Base-by-base conservation (phyloP, 2,888 invertebrate species). In the Xiphydria camelus region DNA sequence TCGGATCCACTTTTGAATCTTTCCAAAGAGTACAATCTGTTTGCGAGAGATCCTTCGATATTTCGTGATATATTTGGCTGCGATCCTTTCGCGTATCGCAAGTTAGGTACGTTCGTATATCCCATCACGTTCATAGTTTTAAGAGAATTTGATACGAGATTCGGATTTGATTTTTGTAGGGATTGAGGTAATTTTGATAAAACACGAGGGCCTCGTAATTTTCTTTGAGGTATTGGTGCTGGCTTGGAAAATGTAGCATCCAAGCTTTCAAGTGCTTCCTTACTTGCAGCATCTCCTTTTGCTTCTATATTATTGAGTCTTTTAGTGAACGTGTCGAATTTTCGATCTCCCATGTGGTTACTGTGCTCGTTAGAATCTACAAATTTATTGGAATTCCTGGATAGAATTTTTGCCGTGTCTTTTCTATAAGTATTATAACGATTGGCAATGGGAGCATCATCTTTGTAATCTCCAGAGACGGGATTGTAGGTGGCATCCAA, bases 121-220 rank as follows among this genome's bases (percentile, higher is more conserved):
- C 36, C 53, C 22, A 49, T 53, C 5, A 51, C 41, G 29, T 38
- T 1, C 40, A 37, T 25, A 17, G 54, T 43, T 19, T 61, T 70
- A 19, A 62, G 37, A 1, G 65, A 51, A 29, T 48, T 62, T 2
- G 66, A 65, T n/a, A 62, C 55, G 0, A 75, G 59, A 65, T 75
- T 75, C 0, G 75, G 75, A 66, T 75, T 73, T 0, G 75, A 75
- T 20, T 73, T 75, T 41, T 73, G 74, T 29, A 75, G 55, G 9
- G 61, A 63, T 18, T 68, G 65, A 1, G 75, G 73, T 22, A 73
- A 54, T 17, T 66, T 70, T 1, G 73, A 66, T 2, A 66, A 53
- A 23, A 53, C 53, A 3, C 56, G 58, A 0, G 68, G 62, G 2
- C 54, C 53, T 14, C 62, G 62, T 10, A 67, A 47, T 36, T 57